These are phyloP conservation scores for Xiphophorus couchianus DNA, from an alignment of 2,113 vertebrate genomes.

Conservation along the genomic window DNA sequence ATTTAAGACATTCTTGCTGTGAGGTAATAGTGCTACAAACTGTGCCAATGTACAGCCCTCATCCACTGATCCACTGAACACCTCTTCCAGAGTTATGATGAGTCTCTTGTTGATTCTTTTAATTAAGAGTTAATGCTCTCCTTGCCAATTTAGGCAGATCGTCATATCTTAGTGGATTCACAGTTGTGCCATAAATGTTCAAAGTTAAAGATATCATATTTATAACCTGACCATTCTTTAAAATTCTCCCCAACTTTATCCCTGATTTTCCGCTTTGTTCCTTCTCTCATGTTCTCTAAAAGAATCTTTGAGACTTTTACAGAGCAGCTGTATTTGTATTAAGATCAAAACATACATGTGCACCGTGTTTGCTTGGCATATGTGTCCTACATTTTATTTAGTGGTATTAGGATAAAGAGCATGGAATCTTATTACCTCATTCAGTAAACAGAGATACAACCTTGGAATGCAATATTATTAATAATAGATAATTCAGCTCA, in stretches of 20 bases:
- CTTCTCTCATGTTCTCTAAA: neutral
- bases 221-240: neutral
- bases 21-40: no score
- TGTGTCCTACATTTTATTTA: no score
- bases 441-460: neutral
- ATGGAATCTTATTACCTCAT: neutral
- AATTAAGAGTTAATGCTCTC: no score
- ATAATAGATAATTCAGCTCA: neutral
- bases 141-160: no score
- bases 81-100: no score
- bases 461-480: neutral
- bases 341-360: neutral
- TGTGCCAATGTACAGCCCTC: no score
- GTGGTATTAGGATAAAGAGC: no score
- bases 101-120: no score
- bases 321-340: neutral
- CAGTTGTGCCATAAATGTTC: neutral
- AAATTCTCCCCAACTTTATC: neutral
- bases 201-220: neutral
- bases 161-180: no score
- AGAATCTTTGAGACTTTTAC: neutral
- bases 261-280: neutral
- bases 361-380: no score
- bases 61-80: no score
- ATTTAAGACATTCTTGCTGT: no score